Base-by-base conservation (phyloP, 2,113 vertebrate species). In the Myrmecobius fasciatus region DNA sequence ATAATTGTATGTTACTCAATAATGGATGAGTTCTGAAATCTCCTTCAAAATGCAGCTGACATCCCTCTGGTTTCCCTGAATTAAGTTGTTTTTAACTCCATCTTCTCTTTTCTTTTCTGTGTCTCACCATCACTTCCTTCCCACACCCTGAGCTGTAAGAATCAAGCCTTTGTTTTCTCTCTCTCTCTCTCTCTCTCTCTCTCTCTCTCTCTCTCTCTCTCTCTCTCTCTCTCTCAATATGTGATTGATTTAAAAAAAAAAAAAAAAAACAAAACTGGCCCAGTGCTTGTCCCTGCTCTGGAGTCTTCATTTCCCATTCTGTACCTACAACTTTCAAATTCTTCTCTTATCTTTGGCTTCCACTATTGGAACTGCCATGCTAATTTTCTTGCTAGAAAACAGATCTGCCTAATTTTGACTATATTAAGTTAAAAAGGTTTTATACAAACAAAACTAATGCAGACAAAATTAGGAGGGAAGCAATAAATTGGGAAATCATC, bases 171-270 rank as follows among this genome's bases (percentile, higher is more conserved):
- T 75, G 36, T 75, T 54, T 3, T 92, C 20, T 11, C 67, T 26
- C 49, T 92, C 43, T 94, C 53, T 46, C 46, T 93, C 47, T 47
- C 43, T 91, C 46, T 47, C 47, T 94, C 8, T 51, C 49, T 94
- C 89, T 83, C 52, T 52, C 47, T 53, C 17, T 53, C 52, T 53
- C 52, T 53, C 17, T 53, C 52, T 53, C 52, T 22, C 17, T 90
- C 25, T 9, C 89, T 22, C 47, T 90, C 52, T 92, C 56, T 26
- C 43, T 91, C 46, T 43, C n/a, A 75, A 1, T 4, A 43, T 92
- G 47, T 43, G 11, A 25, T 0, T 3, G 10, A 9, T 28, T 90
- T 96, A 75, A 89, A 91, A 92, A n/a, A 36, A 75, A n/a, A 47
- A 92, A n/a, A n/a, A 75, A n/a, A 47, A 89, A 90, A 90, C 46